Base-by-base conservation (phyloP, 2,888 invertebrate species). In the Fragum fragum region DNA sequence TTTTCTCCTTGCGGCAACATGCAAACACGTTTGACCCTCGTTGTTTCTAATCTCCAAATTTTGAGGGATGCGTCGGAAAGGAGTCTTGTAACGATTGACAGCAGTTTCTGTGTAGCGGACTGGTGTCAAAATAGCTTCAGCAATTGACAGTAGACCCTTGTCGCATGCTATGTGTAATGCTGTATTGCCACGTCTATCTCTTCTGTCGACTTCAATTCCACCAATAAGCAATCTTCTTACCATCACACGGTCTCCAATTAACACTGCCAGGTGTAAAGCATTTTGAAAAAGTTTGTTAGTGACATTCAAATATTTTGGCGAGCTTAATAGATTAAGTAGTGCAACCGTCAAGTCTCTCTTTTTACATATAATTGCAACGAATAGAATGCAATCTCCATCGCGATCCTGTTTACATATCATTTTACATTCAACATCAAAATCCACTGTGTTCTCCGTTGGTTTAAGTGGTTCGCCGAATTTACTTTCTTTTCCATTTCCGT, bases 91-190 rank as follows among this genome's bases (percentile, higher is more conserved):
- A 3, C 47, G 21, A 53, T 85, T 85, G 18, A 47, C 36, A 36
- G 63, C 73, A 14, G 76, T 68, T 72, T 85, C 85, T 14, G 36
- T 28, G 42, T 77, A 79, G 2, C 69, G 70, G 7, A 82, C 66
- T 0, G 81, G 78, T 21, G 47, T 72, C 3, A 85, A 18, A 0
- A 85, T n/a, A 28, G 42, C 59, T 21, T 29, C 23, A 21, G 75
- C 77, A 42, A 70, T 36, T 11, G 69, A 14, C 1, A 80, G 5
- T 18, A 21, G 2, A 14, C 78, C 80, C 23, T 61, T 55, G 42
- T 76, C 39, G 29, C 82, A 83, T 11, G 85, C 83, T n/a, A 83
- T 69, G 59, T 83, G 82, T 32, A 85, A 68, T 9, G 80, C 74
- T 3, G 82, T 83, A 29, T 85, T 76, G 1, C 85, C 82, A 42